Evolutionary conservation across 2,888 invertebrate species (phyloP).

Genomic region (Arrhopalites spinosus): DNA sequence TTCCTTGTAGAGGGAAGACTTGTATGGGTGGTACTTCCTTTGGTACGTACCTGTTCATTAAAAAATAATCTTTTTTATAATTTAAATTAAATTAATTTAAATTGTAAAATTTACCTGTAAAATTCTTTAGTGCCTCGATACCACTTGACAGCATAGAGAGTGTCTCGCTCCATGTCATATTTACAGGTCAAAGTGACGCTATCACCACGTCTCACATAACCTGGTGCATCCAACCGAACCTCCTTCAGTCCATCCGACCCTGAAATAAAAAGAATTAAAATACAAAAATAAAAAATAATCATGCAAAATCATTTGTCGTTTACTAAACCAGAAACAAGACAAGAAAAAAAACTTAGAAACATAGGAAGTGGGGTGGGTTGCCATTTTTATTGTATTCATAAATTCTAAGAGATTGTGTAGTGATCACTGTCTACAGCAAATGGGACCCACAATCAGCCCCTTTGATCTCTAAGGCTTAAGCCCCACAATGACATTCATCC

Average conservation of each 20-base stretch:
- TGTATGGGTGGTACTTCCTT: slow-evolving; percentile 47
- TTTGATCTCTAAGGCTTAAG: too few species aligned
- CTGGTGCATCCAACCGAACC: slow-evolving; percentile 46
- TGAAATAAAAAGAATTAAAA: neutral
- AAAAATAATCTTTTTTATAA: neutral
- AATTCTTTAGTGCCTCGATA: slow-evolving; percentile 43
- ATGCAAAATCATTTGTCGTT: too few species aligned
- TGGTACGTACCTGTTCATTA: slow-evolving; percentile 23
- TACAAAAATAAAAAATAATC: too few species aligned
- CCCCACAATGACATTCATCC: too few species aligned
- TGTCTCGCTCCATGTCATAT: slow-evolving; percentile 51
- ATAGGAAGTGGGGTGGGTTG: neutral
- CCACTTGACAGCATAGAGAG: slow-evolving; percentile 53
- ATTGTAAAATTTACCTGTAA: slow-evolving; percentile 37
- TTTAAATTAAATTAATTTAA: neutral
- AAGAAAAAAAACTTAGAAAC: neutral
- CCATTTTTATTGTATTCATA: neutral
- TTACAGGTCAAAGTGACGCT: slow-evolving; percentile 50
- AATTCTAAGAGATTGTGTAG: neutral
- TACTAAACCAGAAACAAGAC: neutral
- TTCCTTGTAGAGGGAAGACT: slow-evolving; percentile 45
- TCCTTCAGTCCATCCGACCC: slow-evolving; percentile 45
- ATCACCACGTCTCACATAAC: slow-evolving; percentile 46
- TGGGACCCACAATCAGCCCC: too few species aligned
- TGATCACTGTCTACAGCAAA: too few species aligned